phyloP scores from a whole-genome alignment of 64 coral and sea anemone genomes.

The Actinia tenebrosa region DNA sequence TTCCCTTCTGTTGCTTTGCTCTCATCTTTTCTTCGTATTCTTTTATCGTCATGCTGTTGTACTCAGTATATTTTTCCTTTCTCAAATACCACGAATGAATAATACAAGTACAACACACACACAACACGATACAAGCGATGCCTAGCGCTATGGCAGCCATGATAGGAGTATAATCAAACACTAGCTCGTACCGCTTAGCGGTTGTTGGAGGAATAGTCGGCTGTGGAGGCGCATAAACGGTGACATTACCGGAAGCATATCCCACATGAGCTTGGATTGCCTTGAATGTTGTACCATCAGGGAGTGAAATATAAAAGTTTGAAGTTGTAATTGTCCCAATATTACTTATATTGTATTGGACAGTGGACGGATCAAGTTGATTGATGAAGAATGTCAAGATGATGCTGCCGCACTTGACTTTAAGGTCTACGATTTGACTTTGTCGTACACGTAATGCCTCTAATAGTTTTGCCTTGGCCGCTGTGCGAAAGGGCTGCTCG shows the following conservation, averaged over 20 bases:
- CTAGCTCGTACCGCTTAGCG: neutral
- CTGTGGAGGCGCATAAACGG: neutral
- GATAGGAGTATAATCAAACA: constrained; percentile 44
- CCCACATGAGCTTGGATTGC: neutral
- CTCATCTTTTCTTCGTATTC: constrained; percentile 26
- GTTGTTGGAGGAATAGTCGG: constrained; percentile 9
- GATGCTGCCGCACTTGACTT: neutral
- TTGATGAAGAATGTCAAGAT: neutral
- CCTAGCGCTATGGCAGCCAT: constrained; percentile 37
- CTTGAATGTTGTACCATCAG: neutral
- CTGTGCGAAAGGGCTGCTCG: neutral
- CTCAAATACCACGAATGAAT: constrained; percentile 57
- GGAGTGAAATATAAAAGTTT: neutral
- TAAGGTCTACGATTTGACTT: neutral
- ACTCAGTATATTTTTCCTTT: constrained; percentile 48
- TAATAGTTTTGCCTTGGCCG: neutral
- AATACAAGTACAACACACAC: constrained; percentile 47
- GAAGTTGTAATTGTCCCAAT: neutral
- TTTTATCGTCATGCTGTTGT: constrained; percentile 42
- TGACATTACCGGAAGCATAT: neutral
- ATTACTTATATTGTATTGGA: neutral
- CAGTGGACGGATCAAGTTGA: neutral
- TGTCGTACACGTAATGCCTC: neutral
- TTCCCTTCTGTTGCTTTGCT: constrained; percentile 9
- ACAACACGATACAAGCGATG: constrained; percentile 19